Evolutionary conservation across 2,113 vertebrate species (phyloP), one percentile per base, ranked within the genome.

Genomic region (Melanotaenia duboulayi): DNA sequence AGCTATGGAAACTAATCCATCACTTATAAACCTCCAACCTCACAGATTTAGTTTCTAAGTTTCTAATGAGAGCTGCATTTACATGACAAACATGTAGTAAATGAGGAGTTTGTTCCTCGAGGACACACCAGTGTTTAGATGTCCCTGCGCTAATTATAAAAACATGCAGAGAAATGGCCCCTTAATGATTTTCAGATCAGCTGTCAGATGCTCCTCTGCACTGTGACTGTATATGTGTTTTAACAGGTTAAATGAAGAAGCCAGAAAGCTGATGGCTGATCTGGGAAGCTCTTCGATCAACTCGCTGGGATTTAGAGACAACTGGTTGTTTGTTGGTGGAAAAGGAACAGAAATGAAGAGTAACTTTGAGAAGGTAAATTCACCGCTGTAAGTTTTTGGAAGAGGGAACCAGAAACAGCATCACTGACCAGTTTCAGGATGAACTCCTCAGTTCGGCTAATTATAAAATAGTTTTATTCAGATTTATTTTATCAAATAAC

Each of bases 271-370:
- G 68, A 95, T 99, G 0, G 24, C 90, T 49, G 94, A 96, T 0
- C 65, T 99, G 44, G 97, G 97, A 10, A 98, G 96, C 67, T 82
- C 95, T 0, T 81, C 66, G 0, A 90, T 97, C 68, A 83, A 70
- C 1, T 88, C 74, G 0, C 86, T 98, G 58, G 92, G 85, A 0
- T 98, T 95, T 77, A 92, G 97, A 90, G 97, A 99, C 71, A 97
- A 94, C 89, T 98, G 97, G 97, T 87, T 97, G 80, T 99, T 99
- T 87, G 96, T 96, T 0, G 97, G 96, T 39, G 95, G 94, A 9
- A 98, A 97, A 92, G 96, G 96, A 78, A 92, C 91, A 37, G 84
- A 79, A 22, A 91, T 86, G 7, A 93, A 94, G 86, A 96, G 90
- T 78, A 85, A 69, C 23, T 96, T 96, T 80, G 97, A 99, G 85